Percentiles rank a stretch among this genome's conserved stretches.
Conservation (phyloP, 2,888 invertebrate species). For the Drosophila ezoana region DNA sequence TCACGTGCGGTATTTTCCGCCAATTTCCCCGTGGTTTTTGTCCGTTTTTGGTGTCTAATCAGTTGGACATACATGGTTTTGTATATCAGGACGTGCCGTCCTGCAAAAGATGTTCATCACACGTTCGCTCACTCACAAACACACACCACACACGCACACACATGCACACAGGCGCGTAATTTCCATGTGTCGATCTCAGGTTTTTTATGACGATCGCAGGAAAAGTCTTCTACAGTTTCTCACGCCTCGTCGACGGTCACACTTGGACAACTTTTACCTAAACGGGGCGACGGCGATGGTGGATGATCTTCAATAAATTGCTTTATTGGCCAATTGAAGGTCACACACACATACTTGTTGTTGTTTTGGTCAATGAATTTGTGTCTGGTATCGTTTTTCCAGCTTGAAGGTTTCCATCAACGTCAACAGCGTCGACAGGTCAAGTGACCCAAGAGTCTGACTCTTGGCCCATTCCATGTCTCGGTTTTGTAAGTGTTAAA, state of each 20-base stretch:
- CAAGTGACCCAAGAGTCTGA: constrained; percentile 60
- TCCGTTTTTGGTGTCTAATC: constrained; percentile 46
- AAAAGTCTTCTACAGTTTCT: constrained; percentile 68
- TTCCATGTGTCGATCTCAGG: constrained; percentile 62
- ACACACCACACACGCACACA: constrained; percentile 30
- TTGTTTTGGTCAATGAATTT: constrained; percentile 67
- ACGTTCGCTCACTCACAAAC: constrained; percentile 46
- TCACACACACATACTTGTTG: constrained; percentile 44
- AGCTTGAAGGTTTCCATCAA: constrained; percentile 44
- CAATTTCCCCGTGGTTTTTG: constrained; percentile 45
- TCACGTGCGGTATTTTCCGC: constrained; percentile 77
- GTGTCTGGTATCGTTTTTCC: constrained; percentile 52
- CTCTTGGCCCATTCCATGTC: constrained; percentile 36
- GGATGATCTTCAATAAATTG: constrained; percentile 70
- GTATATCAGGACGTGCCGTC: constrained; percentile 62
- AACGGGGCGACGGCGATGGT: constrained; percentile 18
- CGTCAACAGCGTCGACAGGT: constrained; percentile 50
- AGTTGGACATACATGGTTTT: constrained; percentile 39
- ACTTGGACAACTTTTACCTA: constrained; percentile 73
- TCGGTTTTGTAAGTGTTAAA: constrained; percentile 57
- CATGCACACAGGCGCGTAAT: constrained; percentile 50
- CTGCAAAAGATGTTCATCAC: constrained; percentile 42
- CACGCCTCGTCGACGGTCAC: constrained; percentile 66
- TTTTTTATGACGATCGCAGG: constrained; percentile 40
- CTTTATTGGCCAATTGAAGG: constrained; percentile 77